These are phyloP conservation scores for Melanophora roralis DNA, from an alignment of 2,888 invertebrate species.

Conservation along the genomic window DNA sequence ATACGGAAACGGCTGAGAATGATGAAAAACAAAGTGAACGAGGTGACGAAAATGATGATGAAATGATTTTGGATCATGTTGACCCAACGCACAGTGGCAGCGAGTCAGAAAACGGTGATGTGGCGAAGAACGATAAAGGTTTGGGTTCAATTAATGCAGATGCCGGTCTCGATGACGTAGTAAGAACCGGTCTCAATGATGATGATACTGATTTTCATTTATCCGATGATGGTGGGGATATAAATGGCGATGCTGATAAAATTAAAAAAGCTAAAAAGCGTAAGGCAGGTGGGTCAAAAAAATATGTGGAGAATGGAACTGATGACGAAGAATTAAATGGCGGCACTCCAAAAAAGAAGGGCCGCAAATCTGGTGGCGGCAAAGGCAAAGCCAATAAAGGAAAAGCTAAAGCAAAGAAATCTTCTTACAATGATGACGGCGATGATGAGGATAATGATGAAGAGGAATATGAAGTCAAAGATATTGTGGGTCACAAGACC, in stretches of 20 bases:
- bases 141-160: constrained; percentile 65
- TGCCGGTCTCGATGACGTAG: constrained; percentile 54
- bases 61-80: constrained; percentile 60
- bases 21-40: constrained; percentile 63
- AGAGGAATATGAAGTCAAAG: constrained; percentile 80
- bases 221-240: constrained; percentile 56
- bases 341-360: constrained; percentile 54
- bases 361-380: constrained; percentile 56
- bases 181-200: constrained; percentile 46
- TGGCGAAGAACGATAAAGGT: constrained; percentile 66
- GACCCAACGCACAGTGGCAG: constrained; percentile 64
- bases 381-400: constrained; percentile 63
- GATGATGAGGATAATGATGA: constrained; percentile 69
- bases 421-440: constrained; percentile 42
- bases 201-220: constrained; percentile 59
- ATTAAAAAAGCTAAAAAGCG: constrained; percentile 65
- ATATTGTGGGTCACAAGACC: constrained; percentile 83
- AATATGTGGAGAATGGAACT: constrained; percentile 29
- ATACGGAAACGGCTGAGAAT: constrained; percentile 68
- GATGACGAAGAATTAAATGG: constrained; percentile 65
- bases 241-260: constrained; percentile 54
- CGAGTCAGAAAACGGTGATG: constrained; percentile 64
- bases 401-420: constrained; percentile 76
- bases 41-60: constrained; percentile 56
- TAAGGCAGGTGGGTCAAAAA: constrained; percentile 62